Conservation (phyloP, 2,888 invertebrate genomes). For the Nemotelus pantherinus region DNA sequence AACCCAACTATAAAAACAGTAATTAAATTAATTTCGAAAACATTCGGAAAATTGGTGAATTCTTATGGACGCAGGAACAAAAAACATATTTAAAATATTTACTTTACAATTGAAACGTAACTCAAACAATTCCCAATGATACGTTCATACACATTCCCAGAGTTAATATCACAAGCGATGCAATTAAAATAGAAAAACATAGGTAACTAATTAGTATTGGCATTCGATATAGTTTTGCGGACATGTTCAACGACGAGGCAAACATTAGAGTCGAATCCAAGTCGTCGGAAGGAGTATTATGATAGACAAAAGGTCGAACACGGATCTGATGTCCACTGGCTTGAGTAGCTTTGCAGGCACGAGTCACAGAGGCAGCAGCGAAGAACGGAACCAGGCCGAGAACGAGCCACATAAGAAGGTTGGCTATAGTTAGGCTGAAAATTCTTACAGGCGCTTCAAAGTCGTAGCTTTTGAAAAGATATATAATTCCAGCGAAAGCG, state of each 20-base stretch:
- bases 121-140: slow-evolving; percentile 51
- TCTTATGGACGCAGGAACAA: too few species aligned
- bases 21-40: too few species aligned
- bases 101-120: background rate
- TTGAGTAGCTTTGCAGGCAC: slow-evolving; percentile 76
- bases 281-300: slow-evolving; percentile 78
- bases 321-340: slow-evolving; percentile 81
- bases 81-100: background rate
- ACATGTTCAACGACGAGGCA: slow-evolving; percentile 78
- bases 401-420: slow-evolving; percentile 60
- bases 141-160: slow-evolving; percentile 73
- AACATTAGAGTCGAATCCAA: slow-evolving; percentile 80
- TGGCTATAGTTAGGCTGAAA: slow-evolving; percentile 76
- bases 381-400: slow-evolving; percentile 62
- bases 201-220: slow-evolving; percentile 78
- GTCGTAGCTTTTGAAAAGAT: slow-evolving; percentile 73
- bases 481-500: slow-evolving; percentile 75
- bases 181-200: slow-evolving; percentile 71
- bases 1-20: too few species aligned
- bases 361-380: slow-evolving; percentile 79
- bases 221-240: slow-evolving; percentile 77
- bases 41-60: too few species aligned
- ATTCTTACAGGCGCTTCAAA: slow-evolving; percentile 69
- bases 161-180: slow-evolving; percentile 71
- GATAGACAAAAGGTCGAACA: slow-evolving; percentile 82